Base-by-base conservation (phyloP, 30 jellyfish, hydroid and myxozoan genomes). In the Chrysaora quinquecirrha region DNA sequence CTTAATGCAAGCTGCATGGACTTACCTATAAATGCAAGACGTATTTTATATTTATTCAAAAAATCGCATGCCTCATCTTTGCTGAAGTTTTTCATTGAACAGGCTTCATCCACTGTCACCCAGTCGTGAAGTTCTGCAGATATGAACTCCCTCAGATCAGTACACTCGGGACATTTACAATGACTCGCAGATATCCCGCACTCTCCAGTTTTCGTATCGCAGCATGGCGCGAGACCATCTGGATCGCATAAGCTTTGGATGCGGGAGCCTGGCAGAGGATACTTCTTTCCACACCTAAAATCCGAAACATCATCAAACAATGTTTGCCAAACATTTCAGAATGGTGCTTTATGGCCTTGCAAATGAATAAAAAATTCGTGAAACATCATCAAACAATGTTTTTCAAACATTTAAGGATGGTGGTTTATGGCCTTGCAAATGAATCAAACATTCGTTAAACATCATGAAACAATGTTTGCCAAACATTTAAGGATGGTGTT, bases 211-310 rank as follows among this genome's bases (percentile, higher is more conserved):
- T 50, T 50, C 6, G 76, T 76, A 54, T 93, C 83, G 85, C 98
- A 93, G 82, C 98, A 93, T 9, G 98, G 98, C 22, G 48, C 46
- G 20, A 19, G 82, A 16, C 98, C 79, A 16, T 93, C 90, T 1
- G 98, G 96, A 62, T 86, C 73, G 67, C 98, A 93, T n/a, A 75
- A 91, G 60, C 96, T 86, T 43, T 87, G 96, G 27, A 93, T 70
- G 30, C 96, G 88, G 63, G 86, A 86, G 29, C 95, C 93, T 27
- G 90, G 90, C 6, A 87, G 12, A 0, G 94, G 96, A 65, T 29
- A 75, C 10, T 48, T 29, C 28, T 50, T 64, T 30, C 97, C 96
- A 35, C 98, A 93, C 47, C 98, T 93, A 61, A n/a, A n/a, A n/a
- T n/a, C n/a, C n/a, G n/a, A n/a, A n/a, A n/a, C n/a, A n/a, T n/a